A percentile compares a stretch with the other conserved stretches of the same genome.
Evolutionary conservation across 2,113 vertebrate species (phyloP).

Genomic region (Melospiza melodia): DNA sequence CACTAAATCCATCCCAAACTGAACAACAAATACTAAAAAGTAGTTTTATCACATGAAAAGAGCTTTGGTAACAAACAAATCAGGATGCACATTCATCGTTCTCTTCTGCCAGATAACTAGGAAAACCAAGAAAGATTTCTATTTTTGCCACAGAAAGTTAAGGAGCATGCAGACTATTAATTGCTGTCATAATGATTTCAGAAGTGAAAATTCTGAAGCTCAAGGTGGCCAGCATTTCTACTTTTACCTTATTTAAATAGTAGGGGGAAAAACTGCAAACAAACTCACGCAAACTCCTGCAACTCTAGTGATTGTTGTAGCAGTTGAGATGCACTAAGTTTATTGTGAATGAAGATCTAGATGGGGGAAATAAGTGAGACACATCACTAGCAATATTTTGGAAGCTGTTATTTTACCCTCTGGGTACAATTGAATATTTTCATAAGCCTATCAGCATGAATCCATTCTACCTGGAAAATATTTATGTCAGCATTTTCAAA

Average conservation of each 20-base stretch:
- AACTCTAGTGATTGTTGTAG: fast-evolving
- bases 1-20: not conserved
- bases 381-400: not conserved
- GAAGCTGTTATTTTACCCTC: not conserved
- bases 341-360: not conserved
- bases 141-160: not conserved
- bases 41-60: not conserved
- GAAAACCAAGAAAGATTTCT: not conserved
- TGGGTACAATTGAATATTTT: not conserved
- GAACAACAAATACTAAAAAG: not conserved
- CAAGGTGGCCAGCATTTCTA: not conserved
- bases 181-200: not conserved
- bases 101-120: not conserved
- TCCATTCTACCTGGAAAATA: constrained; percentile 24
- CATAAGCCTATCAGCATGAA: not conserved
- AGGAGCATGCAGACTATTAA: not conserved
- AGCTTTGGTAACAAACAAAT: not conserved
- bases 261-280: not conserved
- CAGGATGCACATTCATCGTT: not conserved
- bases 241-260: not conserved
- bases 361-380: not conserved
- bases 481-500: constrained; percentile 23
- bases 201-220: not conserved
- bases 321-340: not conserved
- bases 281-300: not conserved